phyloP scores from a whole-genome alignment of 2,113 vertebrate species.

The Opisthocomus hoazin region DNA sequence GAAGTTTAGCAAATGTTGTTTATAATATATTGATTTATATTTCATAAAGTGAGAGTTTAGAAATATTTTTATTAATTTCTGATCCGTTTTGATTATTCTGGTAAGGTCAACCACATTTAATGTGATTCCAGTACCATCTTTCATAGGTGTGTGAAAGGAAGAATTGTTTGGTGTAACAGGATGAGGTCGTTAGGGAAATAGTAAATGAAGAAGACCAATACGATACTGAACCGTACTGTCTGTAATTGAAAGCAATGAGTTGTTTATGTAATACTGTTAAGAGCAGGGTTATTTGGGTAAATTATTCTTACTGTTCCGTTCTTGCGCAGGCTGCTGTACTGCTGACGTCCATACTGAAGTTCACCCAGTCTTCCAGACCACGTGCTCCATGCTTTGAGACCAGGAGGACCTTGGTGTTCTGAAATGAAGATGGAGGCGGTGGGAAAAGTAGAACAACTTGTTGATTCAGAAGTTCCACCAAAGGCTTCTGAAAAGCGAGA shows the following conservation, averaged over 20 bases:
- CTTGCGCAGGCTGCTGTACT: conserved; percentile 60
- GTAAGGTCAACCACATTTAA: accelerated
- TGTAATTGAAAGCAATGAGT: neutral
- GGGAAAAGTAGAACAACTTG: conserved; percentile 86
- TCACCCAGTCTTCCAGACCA: conserved; percentile 2
- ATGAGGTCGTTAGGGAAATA: neutral
- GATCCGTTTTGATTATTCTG: neutral
- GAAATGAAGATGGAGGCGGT: conserved; percentile 96
- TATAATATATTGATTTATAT: neutral
- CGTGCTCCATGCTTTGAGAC: conserved; percentile 77
- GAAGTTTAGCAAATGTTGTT: neutral
- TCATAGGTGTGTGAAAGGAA: neutral
- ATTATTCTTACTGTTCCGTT: conserved; percentile 15
- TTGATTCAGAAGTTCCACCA: conserved; percentile 79
- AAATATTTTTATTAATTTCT: neutral
- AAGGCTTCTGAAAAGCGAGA: conserved; percentile 79
- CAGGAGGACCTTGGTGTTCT: conserved; percentile 67
- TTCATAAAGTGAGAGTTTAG: neutral
- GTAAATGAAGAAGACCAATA: neutral
- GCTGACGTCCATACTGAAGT: conserved; percentile 40
- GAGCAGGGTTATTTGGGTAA: neutral
- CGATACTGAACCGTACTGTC: accelerated
- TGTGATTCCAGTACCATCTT: neutral
- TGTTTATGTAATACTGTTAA: neutral
- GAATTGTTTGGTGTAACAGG: neutral